Evolutionary conservation across 1,140 invertebrate genomes (phyloP).

Genomic region (Galendromus occidentalis): DNA sequence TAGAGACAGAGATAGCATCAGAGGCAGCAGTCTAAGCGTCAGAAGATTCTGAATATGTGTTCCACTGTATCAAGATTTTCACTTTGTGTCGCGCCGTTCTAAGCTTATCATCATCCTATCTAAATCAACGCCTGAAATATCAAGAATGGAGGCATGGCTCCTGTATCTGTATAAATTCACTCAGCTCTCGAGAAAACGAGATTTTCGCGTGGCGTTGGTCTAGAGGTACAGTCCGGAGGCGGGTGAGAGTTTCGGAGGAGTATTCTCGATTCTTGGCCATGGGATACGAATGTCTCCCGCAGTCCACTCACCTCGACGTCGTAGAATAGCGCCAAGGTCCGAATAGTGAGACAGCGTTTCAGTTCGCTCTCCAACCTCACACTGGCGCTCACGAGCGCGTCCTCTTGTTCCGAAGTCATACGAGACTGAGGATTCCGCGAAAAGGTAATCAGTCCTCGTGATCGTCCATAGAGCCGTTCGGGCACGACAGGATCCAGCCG

Average conservation of each 20-base stretch:
- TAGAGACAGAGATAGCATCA: background rate
- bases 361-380: background rate
- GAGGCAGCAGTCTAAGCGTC: background rate
- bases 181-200: background rate
- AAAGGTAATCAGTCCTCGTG: too few relatives aligned
- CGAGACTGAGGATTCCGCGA: slow-evolving; percentile 14
- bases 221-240: background rate
- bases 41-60: background rate
- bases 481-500: too few relatives aligned
- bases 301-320: background rate
- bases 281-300: background rate
- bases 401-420: background rate
- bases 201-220: background rate
- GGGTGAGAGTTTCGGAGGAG: background rate
- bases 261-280: background rate
- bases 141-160: background rate
- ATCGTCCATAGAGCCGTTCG: too few relatives aligned
- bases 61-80: background rate
- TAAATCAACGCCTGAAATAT: background rate
- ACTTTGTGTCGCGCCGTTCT: too few relatives aligned
- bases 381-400: background rate
- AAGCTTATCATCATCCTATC: background rate
- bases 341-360: background rate
- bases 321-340: background rate
- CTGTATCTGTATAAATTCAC: background rate